Evolutionary conservation across 2,888 invertebrate genomes (phyloP), one percentile per base, ranked within the genome.

Genomic region (Melitaea athalia): DNA sequence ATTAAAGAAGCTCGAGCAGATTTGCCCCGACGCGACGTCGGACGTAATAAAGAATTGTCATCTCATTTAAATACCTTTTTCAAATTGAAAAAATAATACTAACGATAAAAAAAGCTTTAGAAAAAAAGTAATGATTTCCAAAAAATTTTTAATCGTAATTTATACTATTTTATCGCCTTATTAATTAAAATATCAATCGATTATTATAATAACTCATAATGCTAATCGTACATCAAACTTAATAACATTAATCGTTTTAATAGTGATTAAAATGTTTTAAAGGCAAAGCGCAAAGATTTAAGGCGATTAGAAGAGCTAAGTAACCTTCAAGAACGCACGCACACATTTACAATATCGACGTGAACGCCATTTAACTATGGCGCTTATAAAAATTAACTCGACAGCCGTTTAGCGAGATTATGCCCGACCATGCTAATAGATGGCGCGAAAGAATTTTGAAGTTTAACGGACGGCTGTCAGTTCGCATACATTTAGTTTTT

Each of bases 1-100:
- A 84, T 83, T 85, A 85, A 82, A 78, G 74, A 76, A 77, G 82
- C 77, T 79, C 79, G 78, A 76, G 77, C 79, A 83, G 78, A 86
- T 84, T 86, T 42, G 60, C 82, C 80, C 77, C 76, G 75, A 77
- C 74, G 68, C 76, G 75, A 77, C 74, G 68, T 42, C 57, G 75
- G 53, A 81, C 70, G 79, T 81, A 82, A 81, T 83, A 86, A 88
- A 88, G 84, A 86, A 88, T 85, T 82, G 85, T 85, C 85, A 82
- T 86, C 88, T 89, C 85, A 87, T 89, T 90, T 89, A 89, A 88
- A 89, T 88, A 88, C 89, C 88, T 83, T 83, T 86, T 86, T 82
- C 77, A 78, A 84, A 83, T 81, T 80, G n/a, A n/a, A n/a, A 24
- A 24, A 24, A 24, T 24, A 24, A 24, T 24, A 15, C 12, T 15